Evolutionary conservation across 2,113 vertebrate species (phyloP).

Genomic region (Gadus chalcogrammus): DNA sequence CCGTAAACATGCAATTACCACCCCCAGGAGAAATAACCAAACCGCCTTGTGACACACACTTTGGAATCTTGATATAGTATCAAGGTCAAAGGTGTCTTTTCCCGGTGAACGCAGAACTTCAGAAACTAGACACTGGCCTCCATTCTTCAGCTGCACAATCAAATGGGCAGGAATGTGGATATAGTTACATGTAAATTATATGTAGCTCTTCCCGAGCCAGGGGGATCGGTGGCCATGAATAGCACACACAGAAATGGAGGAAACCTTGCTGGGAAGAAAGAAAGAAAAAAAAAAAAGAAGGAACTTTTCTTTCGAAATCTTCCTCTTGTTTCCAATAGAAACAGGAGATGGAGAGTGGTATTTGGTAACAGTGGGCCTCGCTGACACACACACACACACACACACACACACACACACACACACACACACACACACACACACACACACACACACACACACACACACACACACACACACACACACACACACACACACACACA

Average conservation of each 20-base stretch:
- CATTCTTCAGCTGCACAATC: slow-evolving; percentile 71
- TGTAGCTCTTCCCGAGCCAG: slow-evolving; percentile 57
- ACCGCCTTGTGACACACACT: background rate
- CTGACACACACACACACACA: slow-evolving; percentile 13
- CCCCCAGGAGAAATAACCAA: background rate
- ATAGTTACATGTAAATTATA: slow-evolving; percentile 73
- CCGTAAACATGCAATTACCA: background rate
- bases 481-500: too few relatives aligned
- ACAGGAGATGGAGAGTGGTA: slow-evolving; percentile 57
- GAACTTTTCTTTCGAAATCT: slow-evolving; percentile 49
- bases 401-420: slow-evolving; percentile 8
- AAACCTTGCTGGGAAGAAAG: slow-evolving; percentile 24
- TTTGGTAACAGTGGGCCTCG: slow-evolving; percentile 50
- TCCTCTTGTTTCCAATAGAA: slow-evolving; percentile 65
- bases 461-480: too few relatives aligned
- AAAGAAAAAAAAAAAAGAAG: slow-evolving; percentile 49
- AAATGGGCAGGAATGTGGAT: slow-evolving; percentile 59
- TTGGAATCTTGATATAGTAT: slow-evolving; percentile 23
- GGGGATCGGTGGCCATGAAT: slow-evolving; percentile 65
- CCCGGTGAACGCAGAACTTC: slow-evolving; percentile 30
- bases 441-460: too few relatives aligned
- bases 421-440: too few relatives aligned
- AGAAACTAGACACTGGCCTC: slow-evolving; percentile 63
- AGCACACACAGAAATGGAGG: slow-evolving; percentile 61
- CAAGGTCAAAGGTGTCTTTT: slow-evolving; percentile 34